These are phyloP conservation scores for Polyploca ridens DNA, from an alignment of 2,888 invertebrate genomes.

Conservation along the genomic window DNA sequence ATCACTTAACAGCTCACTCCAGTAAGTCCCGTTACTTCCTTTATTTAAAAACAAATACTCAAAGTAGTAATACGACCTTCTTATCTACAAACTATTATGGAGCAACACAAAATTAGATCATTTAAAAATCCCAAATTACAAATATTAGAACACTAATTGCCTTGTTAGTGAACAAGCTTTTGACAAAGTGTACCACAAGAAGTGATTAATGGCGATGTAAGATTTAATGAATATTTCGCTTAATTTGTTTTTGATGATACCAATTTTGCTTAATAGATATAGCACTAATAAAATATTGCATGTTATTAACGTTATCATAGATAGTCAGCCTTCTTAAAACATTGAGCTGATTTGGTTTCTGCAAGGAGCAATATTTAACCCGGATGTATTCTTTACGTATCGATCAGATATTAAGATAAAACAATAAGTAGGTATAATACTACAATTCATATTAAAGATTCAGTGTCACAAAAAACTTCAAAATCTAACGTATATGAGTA, in stretches of 20 bases:
- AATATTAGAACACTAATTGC: background rate
- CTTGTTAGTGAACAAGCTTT: constrained; percentile 3
- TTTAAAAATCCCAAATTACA: background rate
- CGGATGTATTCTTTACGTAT: background rate
- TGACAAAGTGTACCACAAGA: constrained; percentile 1
- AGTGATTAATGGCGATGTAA: background rate
- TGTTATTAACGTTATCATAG: background rate
- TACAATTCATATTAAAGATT: too few species aligned
- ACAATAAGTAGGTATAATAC: too few species aligned
- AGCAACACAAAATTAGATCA: background rate
- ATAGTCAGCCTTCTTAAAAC: background rate
- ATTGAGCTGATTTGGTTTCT: background rate
- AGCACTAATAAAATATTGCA: background rate
- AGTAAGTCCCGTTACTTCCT: constrained; percentile 3
- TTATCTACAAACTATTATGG: background rate
- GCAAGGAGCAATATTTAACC: background rate
- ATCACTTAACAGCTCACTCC: background rate
- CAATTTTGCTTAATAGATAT: background rate
- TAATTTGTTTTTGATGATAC: constrained; percentile 8
- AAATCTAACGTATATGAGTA: too few species aligned
- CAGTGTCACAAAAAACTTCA: too few species aligned
- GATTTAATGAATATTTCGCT: background rate
- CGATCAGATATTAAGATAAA: too few species aligned
- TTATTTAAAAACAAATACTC: constrained; percentile 1
- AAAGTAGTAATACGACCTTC: background rate